Evolutionary conservation across 2,888 invertebrate species (phyloP).

Genomic region (Lithodes maja): DNA sequence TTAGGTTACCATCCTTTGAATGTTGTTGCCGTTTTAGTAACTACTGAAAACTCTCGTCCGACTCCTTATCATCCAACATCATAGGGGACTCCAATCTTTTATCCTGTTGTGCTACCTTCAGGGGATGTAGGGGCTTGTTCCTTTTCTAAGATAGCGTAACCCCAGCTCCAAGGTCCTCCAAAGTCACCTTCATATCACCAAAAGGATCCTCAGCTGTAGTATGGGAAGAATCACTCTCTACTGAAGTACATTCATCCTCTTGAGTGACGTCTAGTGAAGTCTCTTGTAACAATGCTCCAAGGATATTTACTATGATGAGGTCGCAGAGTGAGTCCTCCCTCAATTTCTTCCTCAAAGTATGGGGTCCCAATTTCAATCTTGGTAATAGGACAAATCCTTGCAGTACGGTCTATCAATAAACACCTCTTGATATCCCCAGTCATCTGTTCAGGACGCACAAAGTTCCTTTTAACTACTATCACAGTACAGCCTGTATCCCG

Average conservation of each 20-base stretch:
- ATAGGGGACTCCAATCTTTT: not conserved
- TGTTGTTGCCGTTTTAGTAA: not conserved
- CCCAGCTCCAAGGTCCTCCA: not conserved
- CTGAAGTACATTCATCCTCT: not conserved
- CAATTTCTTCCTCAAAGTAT: not conserved
- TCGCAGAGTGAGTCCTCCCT: constrained; percentile 12
- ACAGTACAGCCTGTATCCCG: constrained; percentile 2
- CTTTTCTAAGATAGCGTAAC: not conserved
- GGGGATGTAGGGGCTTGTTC: not conserved
- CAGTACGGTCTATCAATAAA: not conserved
- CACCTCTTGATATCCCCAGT: not conserved
- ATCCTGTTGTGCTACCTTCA: not conserved
- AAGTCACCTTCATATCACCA: not conserved
- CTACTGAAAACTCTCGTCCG: not conserved
- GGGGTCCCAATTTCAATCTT: not conserved
- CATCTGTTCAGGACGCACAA: not conserved
- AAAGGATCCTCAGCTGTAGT: not conserved
- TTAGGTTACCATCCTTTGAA: too few species aligned
- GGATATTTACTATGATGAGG: not conserved
- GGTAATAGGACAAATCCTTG: not conserved
- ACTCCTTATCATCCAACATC: not conserved
- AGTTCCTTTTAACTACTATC: not conserved
- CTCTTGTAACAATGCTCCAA: not conserved
- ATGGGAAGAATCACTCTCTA: not conserved
- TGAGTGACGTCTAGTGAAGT: not conserved